phyloP scores from a whole-genome alignment of 2,113 vertebrate genomes.

The Carollia perspicillata region DNA sequence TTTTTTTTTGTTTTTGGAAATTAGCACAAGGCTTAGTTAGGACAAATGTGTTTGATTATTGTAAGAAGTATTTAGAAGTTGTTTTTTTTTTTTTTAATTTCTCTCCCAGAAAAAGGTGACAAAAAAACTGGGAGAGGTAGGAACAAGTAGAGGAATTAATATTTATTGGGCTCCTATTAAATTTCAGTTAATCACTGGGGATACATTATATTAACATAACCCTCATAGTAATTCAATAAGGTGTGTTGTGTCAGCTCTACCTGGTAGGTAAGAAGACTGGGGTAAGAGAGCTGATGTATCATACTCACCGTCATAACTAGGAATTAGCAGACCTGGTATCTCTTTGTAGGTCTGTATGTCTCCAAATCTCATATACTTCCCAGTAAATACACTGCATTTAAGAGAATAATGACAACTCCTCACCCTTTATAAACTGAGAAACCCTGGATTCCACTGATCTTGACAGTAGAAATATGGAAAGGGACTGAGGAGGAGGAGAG shows the following conservation, averaged over 20 bases:
- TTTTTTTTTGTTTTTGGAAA: neutral
- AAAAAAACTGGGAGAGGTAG: neutral
- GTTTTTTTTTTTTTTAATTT: neutral
- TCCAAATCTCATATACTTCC: neutral
- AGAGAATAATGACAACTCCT: neutral
- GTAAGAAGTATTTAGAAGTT: neutral
- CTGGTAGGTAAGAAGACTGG: neutral
- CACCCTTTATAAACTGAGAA: neutral
- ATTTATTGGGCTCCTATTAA: neutral
- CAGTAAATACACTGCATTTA: neutral
- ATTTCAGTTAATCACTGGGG: neutral
- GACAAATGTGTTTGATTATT: neutral
- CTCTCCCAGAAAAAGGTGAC: neutral
- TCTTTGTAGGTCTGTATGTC: neutral
- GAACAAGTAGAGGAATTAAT: neutral
- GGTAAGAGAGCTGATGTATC: neutral
- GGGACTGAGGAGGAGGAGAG: neutral
- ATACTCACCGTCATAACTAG: neutral
- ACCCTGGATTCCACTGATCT: neutral
- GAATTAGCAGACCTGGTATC: neutral
- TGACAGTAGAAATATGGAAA: neutral
- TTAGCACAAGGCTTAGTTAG: neutral
- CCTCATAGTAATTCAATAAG: neutral
- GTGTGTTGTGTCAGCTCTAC: neutral
- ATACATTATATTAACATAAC: neutral